Evolutionary conservation across 1,140 invertebrate genomes (phyloP), one percentile per base, ranked within the genome.

Genomic region (Cephus cinctus): DNA sequence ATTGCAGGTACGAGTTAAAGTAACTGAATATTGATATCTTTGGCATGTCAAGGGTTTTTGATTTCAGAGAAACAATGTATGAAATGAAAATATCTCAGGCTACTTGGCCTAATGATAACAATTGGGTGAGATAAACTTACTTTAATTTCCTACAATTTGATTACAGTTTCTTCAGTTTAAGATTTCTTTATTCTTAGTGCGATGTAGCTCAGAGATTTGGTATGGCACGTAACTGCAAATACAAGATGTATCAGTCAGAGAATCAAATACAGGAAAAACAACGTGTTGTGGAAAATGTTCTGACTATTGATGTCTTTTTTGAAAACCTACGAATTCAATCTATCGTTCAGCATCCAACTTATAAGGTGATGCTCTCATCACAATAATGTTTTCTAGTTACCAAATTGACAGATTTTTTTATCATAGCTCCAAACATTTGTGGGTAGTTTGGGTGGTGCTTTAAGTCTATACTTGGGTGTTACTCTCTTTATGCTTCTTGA

Each of bases 241-340:
- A 35, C 12, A 16, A 35, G 14, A 35, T 8, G 6, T 35, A 35
- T 14, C 8, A 16, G 14, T 35, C 34, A 8, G 41, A 43, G 15
- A 6, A 27, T 43, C n/a, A 23, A 4, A 23, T 23, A 12, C 19
- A 23, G 12, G 23, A 20, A n/a, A 43, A 43, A 43, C 19, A 25
- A n/a, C 23, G 14, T 5, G n/a, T 25, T 18, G 39, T 46, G n/a
- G 19, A 22, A 12, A 52, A 52, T 31, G 34, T 52, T 31, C 14
- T 52, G 11, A 47, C 27, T 9, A 30, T 52, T n/a, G 44, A 52
- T 41, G 44, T 52, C 8, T 52, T 46, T 27, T 46, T 47, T 11
- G 35, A 52, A 32, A 52, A 46, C 25, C 38, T 52, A 1, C 11
- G 35, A 25, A 43, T 52, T 5, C 31, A 46, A 35, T 39, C 43